Evolutionary conservation across 2,888 invertebrate species (phyloP), one percentile per base, ranked within the genome.

Genomic region (Mechanitis mazaeus): DNA sequence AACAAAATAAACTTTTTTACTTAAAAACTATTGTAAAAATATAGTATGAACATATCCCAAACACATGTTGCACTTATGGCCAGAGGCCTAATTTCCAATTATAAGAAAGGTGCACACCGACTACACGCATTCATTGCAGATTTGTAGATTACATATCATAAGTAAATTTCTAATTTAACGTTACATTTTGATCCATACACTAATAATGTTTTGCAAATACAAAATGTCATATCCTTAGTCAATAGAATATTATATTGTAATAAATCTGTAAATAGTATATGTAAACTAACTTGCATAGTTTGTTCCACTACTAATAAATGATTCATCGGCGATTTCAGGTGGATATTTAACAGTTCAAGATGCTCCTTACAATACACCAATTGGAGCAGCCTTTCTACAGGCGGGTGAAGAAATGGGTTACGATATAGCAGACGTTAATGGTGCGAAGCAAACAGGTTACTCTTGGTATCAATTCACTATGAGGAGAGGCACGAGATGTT

Each of bases 321-420:
- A 42, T 42, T 45, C 53, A 35, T 28, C 54, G 56, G 7, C 55
- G 33, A 65, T 87, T 90, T 55, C 83, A 94, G 95, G 95, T 38
- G 95, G 95, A 6, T 94, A 93, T 73, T 84, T 94, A 64, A 94
- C 95, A 0, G 92, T 95, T 0, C 95, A 95, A 85, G 95, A 95
- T 72, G 84, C 93, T 0, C 95, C 95, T 0, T 95, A 93, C 87
- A 93, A 94, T 76, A 96, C 96, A 0, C 97, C 97, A 0, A 83
- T 97, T 46, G 96, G 96, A 0, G 92, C 94, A 0, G 96, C 96
- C 0, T 95, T 97, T 72, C 83, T 97, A 1, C 95, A 97, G 88
- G 97, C 96, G 0, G 97, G 95, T n/a, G 94, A 96, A 79, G 97
- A 97, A 82, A 95, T 96, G 94, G 97, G 97, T 33, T 97, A 97